These are phyloP conservation scores for Scaptomyza caliginosa DNA, from an alignment of 2,888 invertebrate genomes.

Conservation along the genomic window DNA sequence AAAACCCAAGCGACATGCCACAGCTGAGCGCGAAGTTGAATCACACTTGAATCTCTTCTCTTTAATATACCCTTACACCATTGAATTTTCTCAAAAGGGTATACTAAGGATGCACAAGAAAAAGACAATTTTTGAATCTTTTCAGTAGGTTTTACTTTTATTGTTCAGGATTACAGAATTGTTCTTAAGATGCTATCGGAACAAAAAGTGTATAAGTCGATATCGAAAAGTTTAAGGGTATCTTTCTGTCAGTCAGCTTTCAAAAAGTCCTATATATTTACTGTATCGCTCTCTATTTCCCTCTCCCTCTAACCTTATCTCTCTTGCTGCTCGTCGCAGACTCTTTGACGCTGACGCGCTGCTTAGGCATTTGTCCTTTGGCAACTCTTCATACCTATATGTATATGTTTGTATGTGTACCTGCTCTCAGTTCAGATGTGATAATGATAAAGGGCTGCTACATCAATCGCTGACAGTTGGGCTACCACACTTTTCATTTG, in stretches of 20 bases:
- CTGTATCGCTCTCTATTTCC: constrained; percentile 5
- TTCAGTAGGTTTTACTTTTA: too few species aligned
- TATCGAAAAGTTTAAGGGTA: too few species aligned
- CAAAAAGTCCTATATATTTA: too few species aligned
- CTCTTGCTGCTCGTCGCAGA: constrained; percentile 45
- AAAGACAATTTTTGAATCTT: too few species aligned
- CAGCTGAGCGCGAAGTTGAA: constrained; percentile 14
- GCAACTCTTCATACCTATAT: constrained; percentile 21
- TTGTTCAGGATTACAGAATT: too few species aligned
- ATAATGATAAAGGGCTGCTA: constrained; percentile 80
- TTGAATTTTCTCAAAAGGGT: too few species aligned
- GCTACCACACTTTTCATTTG: constrained; percentile 80
- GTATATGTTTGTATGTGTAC: constrained; percentile 42
- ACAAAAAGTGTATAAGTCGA: too few species aligned
- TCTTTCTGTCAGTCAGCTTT: too few species aligned
- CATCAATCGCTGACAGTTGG: constrained; percentile 80
- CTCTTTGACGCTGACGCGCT: constrained; percentile 77
- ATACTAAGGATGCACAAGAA: too few species aligned
- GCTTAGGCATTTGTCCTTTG: constrained; percentile 78
- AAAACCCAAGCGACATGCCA: constrained; percentile 61
- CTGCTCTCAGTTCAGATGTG: constrained; percentile 76
- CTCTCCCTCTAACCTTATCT: background rate
- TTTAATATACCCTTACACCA: too few species aligned
- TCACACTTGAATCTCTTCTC: too few species aligned
- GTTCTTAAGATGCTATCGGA: too few species aligned